Base-by-base conservation (phyloP, 2,888 invertebrate species). In the Sepiola atlantica region DNA sequence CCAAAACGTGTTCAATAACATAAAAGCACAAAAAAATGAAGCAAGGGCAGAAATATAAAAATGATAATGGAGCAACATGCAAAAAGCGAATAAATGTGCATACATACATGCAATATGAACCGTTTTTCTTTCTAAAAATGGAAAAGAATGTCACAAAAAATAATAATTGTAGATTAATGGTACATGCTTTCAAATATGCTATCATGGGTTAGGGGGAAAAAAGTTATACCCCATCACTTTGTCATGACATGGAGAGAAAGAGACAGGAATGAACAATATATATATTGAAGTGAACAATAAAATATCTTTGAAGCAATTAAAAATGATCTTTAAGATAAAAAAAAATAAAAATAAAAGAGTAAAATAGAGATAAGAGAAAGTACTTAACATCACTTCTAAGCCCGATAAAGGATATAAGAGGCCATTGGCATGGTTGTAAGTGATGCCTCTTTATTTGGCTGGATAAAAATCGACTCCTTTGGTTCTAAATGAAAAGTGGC, bases 51-150 rank as follows among this genome's bases (percentile, higher is more conserved):
- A 77, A 24, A 61, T 61, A 61, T 24, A 24, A 24, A 61, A 77
- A 18, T n/a, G n/a, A 32, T 4, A 45, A 45, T n/a, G 12, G 4
- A 32, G n/a, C 77, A 77, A 77, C 77, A 77, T 77, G 77, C 77
- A 77, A 77, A 4, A 57, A 32, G 77, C 77, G 14, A 77, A 77
- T 32, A 77, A 77, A 77, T 77, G 77, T 77, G 77, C 77, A 77
- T 77, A 77, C 77, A 77, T 77, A 77, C 77, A 77, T 77, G 77
- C 77, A 77, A n/a, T n/a, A 18, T 77, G n/a, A 77, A 77, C n/a
- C 1, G n/a, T 77, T 77, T 77, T 77, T 77, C 77, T 77, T 77
- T n/a, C 77, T 77, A 77, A 77, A 45, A 77, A 77, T 77, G 77
- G 14, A 77, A 77, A 77, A 61, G 24, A 61, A 77, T n/a, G 77